Percentiles rank a stretch among this genome's conserved stretches.
Conservation (phyloP, 2,888 invertebrate species). For the Cerastoderma edule region DNA sequence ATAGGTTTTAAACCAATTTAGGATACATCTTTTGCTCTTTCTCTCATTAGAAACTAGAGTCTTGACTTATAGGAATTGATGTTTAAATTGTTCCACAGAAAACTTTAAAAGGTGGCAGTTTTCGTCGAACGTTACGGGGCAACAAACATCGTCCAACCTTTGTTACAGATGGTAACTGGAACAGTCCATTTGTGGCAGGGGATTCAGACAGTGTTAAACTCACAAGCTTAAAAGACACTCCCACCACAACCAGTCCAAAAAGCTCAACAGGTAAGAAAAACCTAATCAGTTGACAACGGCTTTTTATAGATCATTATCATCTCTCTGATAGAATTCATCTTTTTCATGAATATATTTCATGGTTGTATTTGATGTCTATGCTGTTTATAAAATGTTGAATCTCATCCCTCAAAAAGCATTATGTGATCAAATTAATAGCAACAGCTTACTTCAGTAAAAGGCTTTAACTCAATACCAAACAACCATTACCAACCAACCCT, state of each 20-base stretch:
- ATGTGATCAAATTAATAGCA: too few species aligned
- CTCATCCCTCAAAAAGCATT: too few species aligned
- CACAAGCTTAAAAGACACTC: conserved; percentile 52
- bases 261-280: conserved; percentile 4
- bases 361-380: too few species aligned
- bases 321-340: too few species aligned
- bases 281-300: too few species aligned
- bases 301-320: too few species aligned
- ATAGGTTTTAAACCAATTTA: not conserved
- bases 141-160: conserved; percentile 69
- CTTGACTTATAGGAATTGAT: not conserved
- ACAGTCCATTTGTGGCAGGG: conserved; percentile 66
- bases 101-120: conserved; percentile 72
- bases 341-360: too few species aligned
- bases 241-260: conserved; percentile 3
- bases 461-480: too few species aligned
- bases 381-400: too few species aligned
- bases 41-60: not conserved
- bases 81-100: conserved; percentile 59
- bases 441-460: too few species aligned
- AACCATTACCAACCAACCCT: too few species aligned
- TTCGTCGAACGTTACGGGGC: conserved; percentile 67
- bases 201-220: conserved; percentile 52
- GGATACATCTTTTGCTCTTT: not conserved
- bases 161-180: conserved; percentile 56